A percentile compares a stretch with the other conserved stretches of the same genome.
Conservation (phyloP, 2,888 invertebrate species). For the Rhingia campestris region DNA sequence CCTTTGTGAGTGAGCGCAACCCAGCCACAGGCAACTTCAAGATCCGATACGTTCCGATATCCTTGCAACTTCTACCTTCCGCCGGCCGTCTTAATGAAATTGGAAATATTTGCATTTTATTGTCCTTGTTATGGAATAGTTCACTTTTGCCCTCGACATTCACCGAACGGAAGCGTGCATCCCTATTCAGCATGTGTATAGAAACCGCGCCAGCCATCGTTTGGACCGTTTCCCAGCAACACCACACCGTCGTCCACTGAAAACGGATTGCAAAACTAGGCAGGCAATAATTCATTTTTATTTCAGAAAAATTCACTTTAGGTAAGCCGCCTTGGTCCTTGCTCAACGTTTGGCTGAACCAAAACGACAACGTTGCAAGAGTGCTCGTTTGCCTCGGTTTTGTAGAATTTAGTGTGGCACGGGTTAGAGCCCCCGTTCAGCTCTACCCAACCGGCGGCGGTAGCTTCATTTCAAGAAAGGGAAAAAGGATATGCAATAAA, state of each 20-base stretch:
- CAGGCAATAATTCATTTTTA: slow-evolving; percentile 70
- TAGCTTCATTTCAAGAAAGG: slow-evolving; percentile 58
- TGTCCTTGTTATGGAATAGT: slow-evolving; percentile 71
- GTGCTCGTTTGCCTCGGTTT: slow-evolving; percentile 19
- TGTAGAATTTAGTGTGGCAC: slow-evolving; percentile 4
- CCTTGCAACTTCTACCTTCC: slow-evolving; percentile 22
- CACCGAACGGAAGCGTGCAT: slow-evolving; percentile 14
- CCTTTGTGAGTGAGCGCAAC: neutral
- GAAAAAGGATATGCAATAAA: slow-evolving; percentile 63
- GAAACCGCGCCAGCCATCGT: slow-evolving; percentile 4
- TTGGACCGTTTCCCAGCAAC: slow-evolving; percentile 1
- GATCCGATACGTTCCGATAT: slow-evolving; percentile 37
- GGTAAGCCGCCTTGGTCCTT: slow-evolving; percentile 45
- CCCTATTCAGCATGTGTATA: neutral
- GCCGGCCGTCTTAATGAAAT: slow-evolving; percentile 54
- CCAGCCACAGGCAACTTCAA: slow-evolving; percentile 22
- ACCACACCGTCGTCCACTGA: neutral
- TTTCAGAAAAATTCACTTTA: slow-evolving; percentile 71
- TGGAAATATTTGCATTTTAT: slow-evolving; percentile 74
- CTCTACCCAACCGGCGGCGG: slow-evolving; percentile 1
- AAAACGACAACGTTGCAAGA: slow-evolving; percentile 48
- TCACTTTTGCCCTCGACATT: slow-evolving; percentile 56
- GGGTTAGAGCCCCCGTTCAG: neutral
- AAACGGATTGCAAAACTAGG: slow-evolving; percentile 53
- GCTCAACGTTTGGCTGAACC: slow-evolving; percentile 48